Percentiles rank a stretch among this genome's conserved stretches.
Evolutionary conservation across 2,113 vertebrate genomes (phyloP).

Genomic region (Narcine bancroftii): DNA sequence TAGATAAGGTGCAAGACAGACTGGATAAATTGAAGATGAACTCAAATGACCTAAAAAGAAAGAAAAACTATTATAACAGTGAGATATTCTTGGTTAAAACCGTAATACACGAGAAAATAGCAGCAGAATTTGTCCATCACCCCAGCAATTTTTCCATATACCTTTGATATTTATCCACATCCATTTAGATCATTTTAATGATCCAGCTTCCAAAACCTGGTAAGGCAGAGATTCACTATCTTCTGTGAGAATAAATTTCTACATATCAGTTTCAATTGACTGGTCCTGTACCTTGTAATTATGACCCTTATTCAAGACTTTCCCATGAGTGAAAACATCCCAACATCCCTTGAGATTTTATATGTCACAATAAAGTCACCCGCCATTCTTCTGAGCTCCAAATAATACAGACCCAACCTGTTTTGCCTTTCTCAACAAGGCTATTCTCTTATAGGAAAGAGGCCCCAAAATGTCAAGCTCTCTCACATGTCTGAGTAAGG

Average conservation of each 20-base stretch:
- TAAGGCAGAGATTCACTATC: not conserved
- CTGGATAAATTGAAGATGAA: slow-evolving; percentile 96
- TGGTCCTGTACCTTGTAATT: not conserved
- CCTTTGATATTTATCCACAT: too few relatives aligned
- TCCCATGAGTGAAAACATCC: not conserved
- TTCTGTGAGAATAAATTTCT: not conserved
- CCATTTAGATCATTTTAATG: too few relatives aligned
- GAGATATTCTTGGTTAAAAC: not conserved
- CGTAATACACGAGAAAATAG: too few relatives aligned
- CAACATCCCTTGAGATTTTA: not conserved
- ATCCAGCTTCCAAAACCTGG: too few relatives aligned
- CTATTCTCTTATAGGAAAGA: not conserved
- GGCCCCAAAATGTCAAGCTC: too few relatives aligned
- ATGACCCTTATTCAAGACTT: not conserved
- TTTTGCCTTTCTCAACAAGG: not conserved
- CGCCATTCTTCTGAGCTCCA: not conserved
- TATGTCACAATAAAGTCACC: not conserved
- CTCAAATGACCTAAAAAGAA: slow-evolving; percentile 81
- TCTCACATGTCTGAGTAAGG: too few relatives aligned
- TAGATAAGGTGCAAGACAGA: slow-evolving; percentile 92
- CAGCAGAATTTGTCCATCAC: too few relatives aligned
- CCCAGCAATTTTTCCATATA: too few relatives aligned
- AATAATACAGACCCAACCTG: too few relatives aligned
- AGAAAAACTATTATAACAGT: slow-evolving; percentile 30
- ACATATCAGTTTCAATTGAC: not conserved